Percentiles rank a stretch among this genome's conserved stretches.
These are phyloP conservation scores for Oreonectes daqikongensis DNA, from an alignment of 2,797 vertebrate genomes.

Conservation along the genomic window DNA sequence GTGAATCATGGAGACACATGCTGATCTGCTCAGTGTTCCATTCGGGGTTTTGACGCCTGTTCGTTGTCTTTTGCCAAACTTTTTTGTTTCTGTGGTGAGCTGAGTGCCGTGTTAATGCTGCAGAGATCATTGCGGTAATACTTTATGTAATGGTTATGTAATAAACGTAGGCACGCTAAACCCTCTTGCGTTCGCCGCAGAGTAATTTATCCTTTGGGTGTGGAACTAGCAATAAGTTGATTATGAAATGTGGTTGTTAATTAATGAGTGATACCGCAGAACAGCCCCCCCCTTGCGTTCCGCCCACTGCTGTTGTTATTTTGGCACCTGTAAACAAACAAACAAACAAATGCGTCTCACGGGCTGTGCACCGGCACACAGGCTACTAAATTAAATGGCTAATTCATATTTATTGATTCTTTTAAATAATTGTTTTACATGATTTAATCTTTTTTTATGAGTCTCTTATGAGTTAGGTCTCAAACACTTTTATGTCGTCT, in stretches of 20 bases:
- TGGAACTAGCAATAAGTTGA: slow-evolving; percentile 34
- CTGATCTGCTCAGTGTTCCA: slow-evolving; percentile 5
- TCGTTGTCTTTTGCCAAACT: no score
- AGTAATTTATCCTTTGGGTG: slow-evolving; percentile 11
- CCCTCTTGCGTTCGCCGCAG: not conserved
- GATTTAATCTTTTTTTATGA: not conserved
- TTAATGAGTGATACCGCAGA: slow-evolving; percentile 29
- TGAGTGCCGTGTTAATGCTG: not conserved
- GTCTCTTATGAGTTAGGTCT: not conserved
- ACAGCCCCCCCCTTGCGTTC: not conserved
- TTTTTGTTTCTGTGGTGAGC: not conserved
- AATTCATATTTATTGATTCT: not conserved
- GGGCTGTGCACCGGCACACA: slow-evolving; percentile 4
- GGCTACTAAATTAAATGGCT: slow-evolving; percentile 23
- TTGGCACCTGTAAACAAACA: slow-evolving; percentile 45
- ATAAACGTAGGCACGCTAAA: slow-evolving; percentile 18
- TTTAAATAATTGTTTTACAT: not conserved
- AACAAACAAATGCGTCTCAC: slow-evolving; percentile 15
- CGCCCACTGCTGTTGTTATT: slow-evolving; percentile 26
- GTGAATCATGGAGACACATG: slow-evolving; percentile 34
- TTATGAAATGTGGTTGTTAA: slow-evolving; percentile 40
- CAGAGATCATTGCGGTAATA: slow-evolving; percentile 31
- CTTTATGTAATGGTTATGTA: slow-evolving; percentile 42
- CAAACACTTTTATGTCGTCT: not conserved
- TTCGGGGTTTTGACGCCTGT: no score